Conservation (phyloP, 2,888 invertebrate species). For the Endotricha flammealis region DNA sequence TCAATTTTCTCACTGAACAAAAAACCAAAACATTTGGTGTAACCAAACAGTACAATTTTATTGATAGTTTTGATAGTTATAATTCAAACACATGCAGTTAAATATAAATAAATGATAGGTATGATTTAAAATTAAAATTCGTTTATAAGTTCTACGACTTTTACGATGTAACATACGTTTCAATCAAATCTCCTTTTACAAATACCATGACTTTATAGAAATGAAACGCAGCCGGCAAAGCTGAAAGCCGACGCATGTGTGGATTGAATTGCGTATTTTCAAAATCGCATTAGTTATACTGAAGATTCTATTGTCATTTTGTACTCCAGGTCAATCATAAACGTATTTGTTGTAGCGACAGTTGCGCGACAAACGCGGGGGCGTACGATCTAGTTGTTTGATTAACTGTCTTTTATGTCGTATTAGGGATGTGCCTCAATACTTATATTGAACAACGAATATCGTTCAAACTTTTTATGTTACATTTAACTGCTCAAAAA, state of each 20-base stretch:
- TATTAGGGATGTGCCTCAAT: conserved; percentile 13
- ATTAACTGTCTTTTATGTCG: conserved; percentile 76
- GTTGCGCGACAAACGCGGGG: conserved; percentile 53
- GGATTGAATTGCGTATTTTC: conserved; percentile 61
- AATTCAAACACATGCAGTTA: too few relatives aligned
- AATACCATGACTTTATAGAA: conserved; percentile 16
- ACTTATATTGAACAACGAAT: too few relatives aligned
- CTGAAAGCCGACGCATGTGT: conserved; percentile 34
- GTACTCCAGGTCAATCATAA: conserved; percentile 61
- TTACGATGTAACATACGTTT: background rate
- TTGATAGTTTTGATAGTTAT: too few relatives aligned
- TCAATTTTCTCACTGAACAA: too few relatives aligned
- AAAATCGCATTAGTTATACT: conserved; percentile 53
- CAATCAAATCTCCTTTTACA: background rate
- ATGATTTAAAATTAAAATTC: too few relatives aligned
- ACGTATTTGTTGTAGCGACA: conserved; percentile 58
- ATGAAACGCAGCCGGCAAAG: conserved; percentile 55
- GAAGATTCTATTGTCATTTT: conserved; percentile 29
- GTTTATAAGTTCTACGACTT: too few relatives aligned
- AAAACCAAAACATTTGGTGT: too few relatives aligned
- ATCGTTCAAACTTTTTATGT: too few relatives aligned
- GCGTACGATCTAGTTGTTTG: conserved; percentile 65
- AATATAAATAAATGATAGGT: too few relatives aligned
- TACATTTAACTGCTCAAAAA: too few relatives aligned
- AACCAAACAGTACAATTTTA: too few relatives aligned